phyloP scores from a whole-genome alignment of 2,113 vertebrate species.

The Myxocyprinus asiaticus region DNA sequence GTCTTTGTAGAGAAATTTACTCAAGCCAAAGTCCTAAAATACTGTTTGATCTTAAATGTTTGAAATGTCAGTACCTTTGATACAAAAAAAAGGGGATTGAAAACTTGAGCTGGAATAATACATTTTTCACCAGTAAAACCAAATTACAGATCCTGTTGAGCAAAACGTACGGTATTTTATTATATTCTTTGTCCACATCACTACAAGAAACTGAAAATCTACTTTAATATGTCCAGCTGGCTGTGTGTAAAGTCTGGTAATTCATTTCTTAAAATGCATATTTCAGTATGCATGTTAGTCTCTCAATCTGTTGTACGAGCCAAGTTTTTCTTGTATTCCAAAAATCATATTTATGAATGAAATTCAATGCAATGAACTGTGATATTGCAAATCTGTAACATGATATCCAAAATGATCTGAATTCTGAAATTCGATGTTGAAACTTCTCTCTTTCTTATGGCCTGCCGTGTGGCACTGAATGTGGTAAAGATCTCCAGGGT shows the following conservation, averaged over 20 bases:
- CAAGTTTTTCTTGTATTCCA: background rate
- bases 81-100: background rate
- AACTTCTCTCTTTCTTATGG: background rate
- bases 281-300: background rate
- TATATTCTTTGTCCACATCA: slow-evolving; percentile 5
- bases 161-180: background rate
- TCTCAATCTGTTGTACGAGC: background rate
- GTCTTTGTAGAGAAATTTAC: background rate
- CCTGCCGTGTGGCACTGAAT: background rate
- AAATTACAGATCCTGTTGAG: background rate
- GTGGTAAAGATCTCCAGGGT: background rate
- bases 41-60: background rate
- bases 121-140: background rate
- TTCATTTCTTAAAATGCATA: background rate
- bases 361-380: background rate
- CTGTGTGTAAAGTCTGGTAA: background rate
- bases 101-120: background rate
- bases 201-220: slow-evolving; percentile 19
- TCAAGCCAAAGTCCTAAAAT: slow-evolving; percentile 19
- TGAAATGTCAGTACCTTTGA: slow-evolving; percentile 10
- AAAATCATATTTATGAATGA: background rate
- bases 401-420: no score
- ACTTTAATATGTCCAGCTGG: background rate
- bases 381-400: no score
- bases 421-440: no score